Evolutionary conservation across 2,797 vertebrate genomes (phyloP), one percentile per base, ranked within the genome.

Genomic region (Lateolabrax maculatus): DNA sequence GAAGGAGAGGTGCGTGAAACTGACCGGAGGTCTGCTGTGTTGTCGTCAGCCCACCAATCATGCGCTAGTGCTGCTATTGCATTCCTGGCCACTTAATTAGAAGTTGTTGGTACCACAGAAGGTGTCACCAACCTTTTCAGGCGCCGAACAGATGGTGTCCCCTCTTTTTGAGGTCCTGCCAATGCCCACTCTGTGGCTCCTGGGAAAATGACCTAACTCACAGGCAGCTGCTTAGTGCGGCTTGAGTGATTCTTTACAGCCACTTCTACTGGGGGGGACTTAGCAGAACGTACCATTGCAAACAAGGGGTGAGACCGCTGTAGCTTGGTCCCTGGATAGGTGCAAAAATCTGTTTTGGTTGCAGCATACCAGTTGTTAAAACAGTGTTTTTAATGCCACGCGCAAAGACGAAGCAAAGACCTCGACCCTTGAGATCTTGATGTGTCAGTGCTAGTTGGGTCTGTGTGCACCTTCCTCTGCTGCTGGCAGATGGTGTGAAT

Each of bases 121-220:
- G 97, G 97, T 98, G 97, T 98, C 97, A 97, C 96, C 96, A 98
- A 98, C 97, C 97, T 96, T 97, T 97, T 97, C 96, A 97, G 95
- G 94, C 93, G 86, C 92, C 76, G 97, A 97, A 97, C 98, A 99
- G 98, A 99, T 99, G 98, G 98, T 98, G 97, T 97, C 96, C 96
- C 91, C 84, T 89, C 96, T 97, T 94, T 98, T 94, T 97, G 96
- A 97, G 97, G 97, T 96, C 96, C 96, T 98, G 95, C 96, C 97
- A 98, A 97, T 97, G 97, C 97, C 97, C 96, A 96, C 97, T 97
- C 97, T 96, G 96, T 96, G 96, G 96, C 98, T 98, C 98, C 97
- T 99, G 98, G 98, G 98, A 98, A 99, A 99, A 98, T 98, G 98
- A 98, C 98, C 98, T 98, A 98, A 99, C 96, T 97, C 96, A 94